These are phyloP conservation scores for Laterallus jamaicensis DNA, from an alignment of 2,113 vertebrate species.

Conservation along the genomic window DNA sequence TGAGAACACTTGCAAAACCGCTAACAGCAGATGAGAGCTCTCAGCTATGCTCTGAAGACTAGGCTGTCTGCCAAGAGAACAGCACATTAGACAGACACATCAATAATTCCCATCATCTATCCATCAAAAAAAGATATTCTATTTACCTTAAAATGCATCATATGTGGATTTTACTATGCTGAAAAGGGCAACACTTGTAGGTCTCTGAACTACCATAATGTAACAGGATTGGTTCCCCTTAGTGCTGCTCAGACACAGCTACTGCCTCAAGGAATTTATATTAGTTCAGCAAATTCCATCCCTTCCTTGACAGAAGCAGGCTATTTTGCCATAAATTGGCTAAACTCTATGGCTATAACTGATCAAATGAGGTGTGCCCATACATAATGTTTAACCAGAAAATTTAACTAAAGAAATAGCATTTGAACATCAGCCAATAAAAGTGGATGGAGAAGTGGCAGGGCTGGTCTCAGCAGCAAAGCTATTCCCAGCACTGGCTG, in stretches of 20 bases:
- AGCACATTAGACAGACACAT: not conserved
- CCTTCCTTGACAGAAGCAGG: not conserved
- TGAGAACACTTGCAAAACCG: not conserved
- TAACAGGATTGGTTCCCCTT: conserved; percentile 48
- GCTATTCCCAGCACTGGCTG: not conserved
- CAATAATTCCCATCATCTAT: conserved; percentile 25
- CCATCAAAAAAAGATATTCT: conserved; percentile 19
- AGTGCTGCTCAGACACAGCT: not conserved
- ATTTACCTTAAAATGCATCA: conserved; percentile 47
- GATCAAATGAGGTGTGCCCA: conserved; percentile 31
- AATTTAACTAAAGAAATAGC: conserved; percentile 53
- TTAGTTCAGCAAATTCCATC: conserved; percentile 19
- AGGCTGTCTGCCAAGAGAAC: conserved; percentile 38
- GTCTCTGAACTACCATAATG: not conserved
- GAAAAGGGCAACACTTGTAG: conserved; percentile 14
- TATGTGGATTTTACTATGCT: conserved; percentile 19
- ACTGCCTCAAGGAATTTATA: conserved; percentile 47
- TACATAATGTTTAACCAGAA: conserved; percentile 44
- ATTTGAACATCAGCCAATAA: conserved; percentile 29
- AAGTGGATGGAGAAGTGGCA: not conserved
- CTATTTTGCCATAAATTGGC: conserved; percentile 40
- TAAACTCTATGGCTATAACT: conserved; percentile 33
- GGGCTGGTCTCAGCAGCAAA: not conserved
- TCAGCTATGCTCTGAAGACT: conserved; percentile 8
- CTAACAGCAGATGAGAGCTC: not conserved